Evolutionary conservation across 2,888 invertebrate genomes (phyloP).

Genomic region (Philereme transversata): DNA sequence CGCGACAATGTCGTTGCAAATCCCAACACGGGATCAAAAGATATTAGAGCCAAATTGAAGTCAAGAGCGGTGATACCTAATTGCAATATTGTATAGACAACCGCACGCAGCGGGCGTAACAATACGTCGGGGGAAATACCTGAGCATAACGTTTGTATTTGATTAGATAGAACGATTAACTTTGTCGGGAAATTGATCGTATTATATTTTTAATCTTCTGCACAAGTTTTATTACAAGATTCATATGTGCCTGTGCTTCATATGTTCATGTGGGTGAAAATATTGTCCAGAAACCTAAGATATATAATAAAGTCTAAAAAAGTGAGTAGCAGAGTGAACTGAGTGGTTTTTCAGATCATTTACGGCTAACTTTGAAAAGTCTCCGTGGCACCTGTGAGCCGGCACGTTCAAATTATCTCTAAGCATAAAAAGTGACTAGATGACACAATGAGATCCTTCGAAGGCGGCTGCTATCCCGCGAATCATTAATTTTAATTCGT

Average conservation of each 20-base stretch:
- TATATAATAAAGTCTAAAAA: background rate
- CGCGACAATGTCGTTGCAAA: conserved; percentile 78
- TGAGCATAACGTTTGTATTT: conserved; percentile 25
- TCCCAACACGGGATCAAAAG: conserved; percentile 78
- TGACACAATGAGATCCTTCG: conserved; percentile 71
- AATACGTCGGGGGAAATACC: conserved; percentile 36
- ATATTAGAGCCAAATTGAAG: conserved; percentile 78
- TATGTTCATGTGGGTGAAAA: background rate
- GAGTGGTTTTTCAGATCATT: conserved; percentile 45
- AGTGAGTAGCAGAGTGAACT: conserved; percentile 1
- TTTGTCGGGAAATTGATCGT: background rate
- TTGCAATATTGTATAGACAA: conserved; percentile 51
- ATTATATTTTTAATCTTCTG: background rate
- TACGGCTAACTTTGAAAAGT: conserved; percentile 65
- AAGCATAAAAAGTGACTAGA: conserved; percentile 77
- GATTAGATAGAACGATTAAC: conserved; percentile 29
- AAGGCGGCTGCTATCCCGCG: conserved; percentile 71
- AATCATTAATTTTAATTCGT: conserved; percentile 84
- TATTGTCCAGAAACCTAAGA: background rate
- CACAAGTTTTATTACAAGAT: background rate
- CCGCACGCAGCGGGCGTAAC: conserved; percentile 27
- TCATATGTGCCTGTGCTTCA: background rate
- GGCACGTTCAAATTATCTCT: conserved; percentile 70
- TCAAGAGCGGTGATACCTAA: conserved; percentile 59
- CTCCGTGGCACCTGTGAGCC: conserved; percentile 68